Percentiles rank a stretch among this genome's conserved stretches.
Evolutionary conservation across 2,113 vertebrate genomes (phyloP).

Genomic region (Mus musculus): DNA sequence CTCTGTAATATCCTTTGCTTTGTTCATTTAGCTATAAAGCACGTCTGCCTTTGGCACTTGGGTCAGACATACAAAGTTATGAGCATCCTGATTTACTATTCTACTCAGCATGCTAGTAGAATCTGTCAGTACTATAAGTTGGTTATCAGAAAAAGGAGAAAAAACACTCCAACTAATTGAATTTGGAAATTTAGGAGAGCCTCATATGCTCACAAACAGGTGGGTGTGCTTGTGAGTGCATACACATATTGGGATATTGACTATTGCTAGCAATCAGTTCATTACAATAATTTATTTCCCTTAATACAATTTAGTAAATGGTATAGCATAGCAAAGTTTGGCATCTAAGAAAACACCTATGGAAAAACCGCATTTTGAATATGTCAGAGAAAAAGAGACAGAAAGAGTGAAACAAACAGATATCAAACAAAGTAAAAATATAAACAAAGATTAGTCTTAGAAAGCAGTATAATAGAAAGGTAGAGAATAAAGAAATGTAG

Average conservation of each 20-base stretch:
- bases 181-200: slow-evolving; percentile 71
- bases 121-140: slow-evolving; percentile 70
- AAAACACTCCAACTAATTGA: slow-evolving; percentile 66
- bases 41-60: slow-evolving; percentile 84
- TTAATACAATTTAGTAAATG: slow-evolving; percentile 64
- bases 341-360: slow-evolving; percentile 57
- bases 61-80: slow-evolving; percentile 82
- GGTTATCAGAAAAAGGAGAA: slow-evolving; percentile 58
- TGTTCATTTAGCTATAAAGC: slow-evolving; percentile 79
- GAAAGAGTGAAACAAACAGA: neutral
- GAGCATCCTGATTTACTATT: slow-evolving; percentile 78
- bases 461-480: neutral
- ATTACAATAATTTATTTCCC: slow-evolving; percentile 63
- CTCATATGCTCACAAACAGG: slow-evolving; percentile 61
- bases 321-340: slow-evolving; percentile 60
- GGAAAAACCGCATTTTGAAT: slow-evolving; percentile 61
- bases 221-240: slow-evolving; percentile 66
- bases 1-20: slow-evolving; percentile 75
- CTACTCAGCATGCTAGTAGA: slow-evolving; percentile 79
- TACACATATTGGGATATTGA: slow-evolving; percentile 55
- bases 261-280: slow-evolving; percentile 67
- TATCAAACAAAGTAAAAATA: slow-evolving; percentile 43
- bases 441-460: neutral
- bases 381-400: slow-evolving; percentile 42
- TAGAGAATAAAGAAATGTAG: neutral